Base-by-base conservation (phyloP, 2,113 vertebrate genomes). In the Candoia aspera region DNA sequence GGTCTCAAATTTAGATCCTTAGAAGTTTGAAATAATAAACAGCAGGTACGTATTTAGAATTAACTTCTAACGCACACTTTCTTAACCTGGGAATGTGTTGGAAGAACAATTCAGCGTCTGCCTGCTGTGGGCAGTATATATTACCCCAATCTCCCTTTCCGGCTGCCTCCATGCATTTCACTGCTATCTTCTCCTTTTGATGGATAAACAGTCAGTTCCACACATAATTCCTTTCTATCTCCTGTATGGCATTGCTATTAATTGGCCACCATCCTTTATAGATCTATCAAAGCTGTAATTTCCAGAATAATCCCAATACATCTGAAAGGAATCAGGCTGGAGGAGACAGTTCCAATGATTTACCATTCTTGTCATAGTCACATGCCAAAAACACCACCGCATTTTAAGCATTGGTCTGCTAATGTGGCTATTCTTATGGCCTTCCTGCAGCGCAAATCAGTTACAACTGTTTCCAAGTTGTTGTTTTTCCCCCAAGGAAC, bases 361-460 rank as follows among this genome's bases (percentile, higher is more conserved):
- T 24, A 42, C 37, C 6, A 57, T 79, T 92, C 54, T 92, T 17
- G 64, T 6, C 37, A 88, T 3, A n/a, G 24, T 21, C 17, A 79
- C 33, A 46, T 46, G 26, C 49, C 5, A 23, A 57, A 46, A 87
- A 54, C 29, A 21, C 23, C 53, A 42, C 2, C 15, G 55, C 37
- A 23, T 68, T 68, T 3, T 17, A n/a, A 86, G 57, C 24, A 59
- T 24, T 86, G 29, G 42, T 3, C 29, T 62, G 83, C 86, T 42
- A 24, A 24, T 12, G n/a, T 37, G 42, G 12, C 24, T 64, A 11
- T 64, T 64, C 46, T 86, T 37, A 54, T 1, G 21, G n/a, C 24
- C 15, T 90, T 92, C 94, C 89, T 94, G 86, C 49, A 79, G 92
- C 12, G 90, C 49, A 92, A 68, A 90, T 79, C 53, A 33, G 53